Evolutionary conservation across 2,797 vertebrate genomes (phyloP).

Genomic region (Sebastes ruberrimus): DNA sequence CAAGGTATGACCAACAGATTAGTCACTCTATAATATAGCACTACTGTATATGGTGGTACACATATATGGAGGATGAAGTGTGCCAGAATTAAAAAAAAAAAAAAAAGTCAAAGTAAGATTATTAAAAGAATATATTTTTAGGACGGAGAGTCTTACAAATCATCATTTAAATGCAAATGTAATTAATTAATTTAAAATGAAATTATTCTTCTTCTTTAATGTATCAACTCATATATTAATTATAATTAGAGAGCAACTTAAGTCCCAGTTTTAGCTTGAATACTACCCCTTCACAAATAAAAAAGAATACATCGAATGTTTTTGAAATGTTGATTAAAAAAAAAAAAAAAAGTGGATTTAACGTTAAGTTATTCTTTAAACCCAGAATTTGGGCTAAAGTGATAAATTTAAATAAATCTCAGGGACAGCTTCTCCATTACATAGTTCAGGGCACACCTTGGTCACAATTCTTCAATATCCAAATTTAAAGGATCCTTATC

Average conservation of each 20-base stretch:
- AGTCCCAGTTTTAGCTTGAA: neutral
- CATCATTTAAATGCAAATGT: neutral
- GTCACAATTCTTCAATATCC: neutral
- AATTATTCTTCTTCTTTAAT: neutral
- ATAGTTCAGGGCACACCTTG: neutral
- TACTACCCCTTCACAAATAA: neutral
- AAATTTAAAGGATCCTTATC: neutral
- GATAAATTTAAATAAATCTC: neutral
- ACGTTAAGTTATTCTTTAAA: neutral
- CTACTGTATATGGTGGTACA: neutral
- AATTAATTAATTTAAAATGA: neutral
- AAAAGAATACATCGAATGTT: neutral
- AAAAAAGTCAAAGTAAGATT: neutral
- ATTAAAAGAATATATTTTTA: neutral
- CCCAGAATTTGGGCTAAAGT: neutral
- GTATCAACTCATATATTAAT: neutral
- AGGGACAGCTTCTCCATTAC: neutral
- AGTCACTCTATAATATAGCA: neutral
- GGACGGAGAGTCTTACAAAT: neutral
- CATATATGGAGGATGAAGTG: neutral
- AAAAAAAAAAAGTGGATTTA: neutral
- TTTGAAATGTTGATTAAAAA: neutral
- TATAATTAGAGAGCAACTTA: neutral
- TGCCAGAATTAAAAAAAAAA: neutral
- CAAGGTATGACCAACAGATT: slow-evolving; percentile 85